Evolutionary conservation across 2,888 invertebrate genomes (phyloP).

Genomic region (Caenorhabditis auriculariae): DNA sequence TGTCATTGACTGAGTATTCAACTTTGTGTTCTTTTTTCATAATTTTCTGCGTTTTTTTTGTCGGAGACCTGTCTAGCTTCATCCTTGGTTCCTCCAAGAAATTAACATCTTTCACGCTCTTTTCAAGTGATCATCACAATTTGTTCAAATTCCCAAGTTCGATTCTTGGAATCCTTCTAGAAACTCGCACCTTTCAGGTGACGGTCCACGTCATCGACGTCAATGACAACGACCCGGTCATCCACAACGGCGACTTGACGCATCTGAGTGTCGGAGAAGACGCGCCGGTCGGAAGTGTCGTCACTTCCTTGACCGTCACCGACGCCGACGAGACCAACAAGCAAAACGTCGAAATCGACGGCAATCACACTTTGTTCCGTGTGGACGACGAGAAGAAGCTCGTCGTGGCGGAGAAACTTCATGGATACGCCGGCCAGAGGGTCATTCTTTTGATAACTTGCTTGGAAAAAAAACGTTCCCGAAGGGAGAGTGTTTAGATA

Average conservation of each 20-base stretch:
- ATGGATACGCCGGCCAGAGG: slow-evolving; percentile 37
- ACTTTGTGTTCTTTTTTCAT: no score
- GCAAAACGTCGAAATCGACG: slow-evolving; percentile 1
- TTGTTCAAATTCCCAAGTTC: neutral
- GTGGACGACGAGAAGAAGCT: slow-evolving; percentile 24
- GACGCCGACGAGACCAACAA: slow-evolving; percentile 21
- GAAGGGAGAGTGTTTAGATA: no score
- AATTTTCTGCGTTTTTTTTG: no score
- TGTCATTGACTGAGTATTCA: no score
- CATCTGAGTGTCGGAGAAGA: slow-evolving; percentile 32
- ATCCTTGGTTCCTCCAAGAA: neutral
- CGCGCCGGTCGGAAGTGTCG: slow-evolving; percentile 13
- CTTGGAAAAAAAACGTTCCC: no score
- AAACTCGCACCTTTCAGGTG: neutral
- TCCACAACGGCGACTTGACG: slow-evolving; percentile 30
- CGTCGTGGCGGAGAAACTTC: slow-evolving; percentile 13
- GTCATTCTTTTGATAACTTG: neutral
- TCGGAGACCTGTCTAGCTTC: no score
- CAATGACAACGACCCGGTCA: slow-evolving; percentile 28
- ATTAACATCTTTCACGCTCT: neutral
- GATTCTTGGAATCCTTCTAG: neutral
- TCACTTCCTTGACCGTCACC: slow-evolving; percentile 20
- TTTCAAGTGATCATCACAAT: neutral
- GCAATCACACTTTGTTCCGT: slow-evolving; percentile 31
- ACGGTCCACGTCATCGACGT: slow-evolving; percentile 24